phyloP scores from a whole-genome alignment of 2,797 vertebrate genomes.

The Clarias pachynema region DNA sequence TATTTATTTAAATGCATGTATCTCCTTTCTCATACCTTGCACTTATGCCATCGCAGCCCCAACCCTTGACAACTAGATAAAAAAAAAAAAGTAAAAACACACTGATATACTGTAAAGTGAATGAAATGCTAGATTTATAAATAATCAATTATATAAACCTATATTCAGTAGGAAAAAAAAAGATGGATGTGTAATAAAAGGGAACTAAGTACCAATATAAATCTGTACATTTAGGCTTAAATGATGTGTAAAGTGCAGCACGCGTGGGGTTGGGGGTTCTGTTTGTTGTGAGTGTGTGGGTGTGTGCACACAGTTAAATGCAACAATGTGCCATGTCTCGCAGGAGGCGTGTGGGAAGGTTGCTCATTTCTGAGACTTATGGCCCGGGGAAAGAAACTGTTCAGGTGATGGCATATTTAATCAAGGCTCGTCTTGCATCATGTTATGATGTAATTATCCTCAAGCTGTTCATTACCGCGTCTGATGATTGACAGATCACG shows the following conservation, averaged over 20 bases:
- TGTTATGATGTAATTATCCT: constrained; percentile 29
- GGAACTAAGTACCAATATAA: not conserved
- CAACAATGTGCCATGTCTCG: not conserved
- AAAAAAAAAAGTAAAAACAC: not conserved
- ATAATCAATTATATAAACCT: not conserved
- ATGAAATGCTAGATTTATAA: not conserved
- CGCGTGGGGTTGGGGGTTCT: not conserved
- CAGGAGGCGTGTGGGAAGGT: constrained; percentile 11
- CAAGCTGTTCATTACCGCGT: constrained; percentile 23
- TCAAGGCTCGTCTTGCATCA: constrained; percentile 11
- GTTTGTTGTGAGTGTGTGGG: constrained; percentile 19
- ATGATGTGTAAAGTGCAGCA: not conserved
- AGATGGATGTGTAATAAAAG: not conserved
- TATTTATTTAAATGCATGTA: not conserved
- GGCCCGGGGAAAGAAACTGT: constrained; percentile 10
- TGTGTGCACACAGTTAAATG: not conserved
- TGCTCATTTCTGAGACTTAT: not conserved
- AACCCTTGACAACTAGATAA: too few relatives aligned
- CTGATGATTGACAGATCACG: constrained; percentile 25
- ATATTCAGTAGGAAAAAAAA: not conserved
- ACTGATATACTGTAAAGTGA: not conserved
- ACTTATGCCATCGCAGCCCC: not conserved
- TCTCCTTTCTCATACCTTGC: not conserved
- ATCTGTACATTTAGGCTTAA: not conserved
- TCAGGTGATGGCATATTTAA: constrained; percentile 20